Conservation (phyloP, 1,140 invertebrate genomes). For the Cydia fagiglandana region DNA sequence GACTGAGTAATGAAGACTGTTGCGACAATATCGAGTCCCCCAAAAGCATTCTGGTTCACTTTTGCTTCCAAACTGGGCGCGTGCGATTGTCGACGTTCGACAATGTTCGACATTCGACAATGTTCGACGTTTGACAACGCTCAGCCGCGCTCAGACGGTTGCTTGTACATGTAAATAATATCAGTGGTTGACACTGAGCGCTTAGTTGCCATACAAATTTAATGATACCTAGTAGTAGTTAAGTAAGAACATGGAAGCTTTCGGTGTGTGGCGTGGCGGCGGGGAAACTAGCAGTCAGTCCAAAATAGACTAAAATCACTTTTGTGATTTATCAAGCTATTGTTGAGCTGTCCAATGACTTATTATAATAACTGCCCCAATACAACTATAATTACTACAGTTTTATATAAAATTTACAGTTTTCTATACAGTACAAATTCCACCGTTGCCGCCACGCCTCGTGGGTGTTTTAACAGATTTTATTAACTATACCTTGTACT, state of each 20-base stretch:
- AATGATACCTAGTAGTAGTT: slow-evolving; percentile 65
- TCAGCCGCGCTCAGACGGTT: neutral
- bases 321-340: neutral
- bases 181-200: slow-evolving; percentile 69
- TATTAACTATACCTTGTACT: slow-evolving; percentile 3
- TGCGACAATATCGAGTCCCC: slow-evolving; percentile 52
- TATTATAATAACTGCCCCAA: neutral
- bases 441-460: neutral
- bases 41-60: slow-evolving; percentile 23
- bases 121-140: neutral
- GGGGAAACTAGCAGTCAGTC: slow-evolving; percentile 22
- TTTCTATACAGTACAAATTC: slow-evolving; percentile 7
- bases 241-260: slow-evolving; percentile 60
- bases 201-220: slow-evolving; percentile 78
- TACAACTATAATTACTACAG: slow-evolving; percentile 12
- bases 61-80: slow-evolving; percentile 13
- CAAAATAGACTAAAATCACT: slow-evolving; percentile 15
- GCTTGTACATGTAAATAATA: slow-evolving; percentile 65
- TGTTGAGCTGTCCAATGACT: neutral
- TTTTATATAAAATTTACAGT: slow-evolving; percentile 5
- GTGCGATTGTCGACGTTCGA: slow-evolving; percentile 18
- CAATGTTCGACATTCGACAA: neutral
- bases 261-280: slow-evolving; percentile 38
- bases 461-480: slow-evolving; percentile 18
- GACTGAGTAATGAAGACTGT: slow-evolving; percentile 48